A percentile compares a stretch with the other conserved stretches of the same genome.
Evolutionary conservation across 2,113 vertebrate species (phyloP).

Genomic region (Phodopus roborovskii): DNA sequence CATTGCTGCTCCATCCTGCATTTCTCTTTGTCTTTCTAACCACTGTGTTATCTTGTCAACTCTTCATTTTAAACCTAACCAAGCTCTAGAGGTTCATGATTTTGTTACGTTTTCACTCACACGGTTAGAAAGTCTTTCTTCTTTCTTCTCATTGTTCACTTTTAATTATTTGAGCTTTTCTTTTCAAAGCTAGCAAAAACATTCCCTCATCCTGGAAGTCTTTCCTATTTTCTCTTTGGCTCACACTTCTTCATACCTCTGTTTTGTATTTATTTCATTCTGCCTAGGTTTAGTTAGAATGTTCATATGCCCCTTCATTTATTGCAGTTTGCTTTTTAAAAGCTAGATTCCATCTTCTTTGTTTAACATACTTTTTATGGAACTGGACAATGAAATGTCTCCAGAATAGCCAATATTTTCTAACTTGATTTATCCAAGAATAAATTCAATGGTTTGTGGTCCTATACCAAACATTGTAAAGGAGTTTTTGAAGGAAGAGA

Average conservation of each 20-base stretch:
- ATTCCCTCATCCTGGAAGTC: not conserved
- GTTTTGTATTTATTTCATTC: not conserved
- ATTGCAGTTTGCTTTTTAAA: not conserved
- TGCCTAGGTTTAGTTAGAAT: not conserved
- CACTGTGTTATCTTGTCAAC: accelerated
- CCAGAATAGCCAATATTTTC: not conserved
- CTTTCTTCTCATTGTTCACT: not conserved
- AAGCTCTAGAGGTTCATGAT: not conserved
- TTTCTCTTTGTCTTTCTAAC: not conserved
- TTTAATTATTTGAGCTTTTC: not conserved
- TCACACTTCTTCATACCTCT: not conserved
- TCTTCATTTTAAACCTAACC: too few species aligned
- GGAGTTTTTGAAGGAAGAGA: not conserved
- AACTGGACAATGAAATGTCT: not conserved
- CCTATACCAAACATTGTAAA: not conserved
- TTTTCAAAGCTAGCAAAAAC: not conserved
- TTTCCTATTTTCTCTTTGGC: not conserved
- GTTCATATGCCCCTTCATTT: not conserved
- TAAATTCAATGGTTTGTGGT: not conserved
- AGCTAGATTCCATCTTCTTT: not conserved
- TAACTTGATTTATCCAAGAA: not conserved
- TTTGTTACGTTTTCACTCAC: not conserved
- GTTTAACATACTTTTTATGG: not conserved
- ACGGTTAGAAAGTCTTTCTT: not conserved
- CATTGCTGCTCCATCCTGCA: accelerated